Evolutionary conservation across 2,797 vertebrate species (phyloP), one percentile per base, ranked within the genome.

Genomic region (Ispidina picta): DNA sequence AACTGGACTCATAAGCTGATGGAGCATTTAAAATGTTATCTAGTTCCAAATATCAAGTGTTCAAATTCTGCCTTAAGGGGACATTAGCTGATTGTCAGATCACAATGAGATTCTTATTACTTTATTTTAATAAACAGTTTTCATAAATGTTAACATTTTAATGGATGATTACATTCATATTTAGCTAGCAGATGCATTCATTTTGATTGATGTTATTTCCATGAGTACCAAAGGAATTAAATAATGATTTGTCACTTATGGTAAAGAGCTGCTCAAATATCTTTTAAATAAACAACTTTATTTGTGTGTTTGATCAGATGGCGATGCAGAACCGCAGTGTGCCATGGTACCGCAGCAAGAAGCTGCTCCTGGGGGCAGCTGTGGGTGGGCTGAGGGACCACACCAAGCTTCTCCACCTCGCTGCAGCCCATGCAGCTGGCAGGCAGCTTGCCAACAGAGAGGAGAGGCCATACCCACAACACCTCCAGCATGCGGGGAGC

Each of bases 201-300:
- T 64, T 88, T 93, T 96, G 95, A 96, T 94, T 89, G 95, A 96
- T 96, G 96, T 93, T 82, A 86, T 93, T 96, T 94, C 90, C 76
- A 68, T 2, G 48, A 93, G 80, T 65, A 95, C 85, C 80, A 31
- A 64, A 90, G 88, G 94, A 92, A 96, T 96, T 96, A 96, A 96
- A 86, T 93, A 94, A 95, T 48, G 88, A 94, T 95, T 96, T 86
- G 92, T 86, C 95, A 88, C 93, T 95, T 86, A 79, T 8, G 62
- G 89, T 52, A 93, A 87, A 93, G 83, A 89, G 92, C 88, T 39
- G 72, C 86, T 88, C 74, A 49, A 73, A 80, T 85, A 54, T 78
- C 75, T 91, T 88, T 91, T 74, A 84, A 93, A 86, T 14, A 83
- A 87, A 95, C 82, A 82, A 64, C 49, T 18, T 73, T 44, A 49